Evolutionary conservation across 1,140 invertebrate genomes (phyloP).

Genomic region (Periplaneta americana): DNA sequence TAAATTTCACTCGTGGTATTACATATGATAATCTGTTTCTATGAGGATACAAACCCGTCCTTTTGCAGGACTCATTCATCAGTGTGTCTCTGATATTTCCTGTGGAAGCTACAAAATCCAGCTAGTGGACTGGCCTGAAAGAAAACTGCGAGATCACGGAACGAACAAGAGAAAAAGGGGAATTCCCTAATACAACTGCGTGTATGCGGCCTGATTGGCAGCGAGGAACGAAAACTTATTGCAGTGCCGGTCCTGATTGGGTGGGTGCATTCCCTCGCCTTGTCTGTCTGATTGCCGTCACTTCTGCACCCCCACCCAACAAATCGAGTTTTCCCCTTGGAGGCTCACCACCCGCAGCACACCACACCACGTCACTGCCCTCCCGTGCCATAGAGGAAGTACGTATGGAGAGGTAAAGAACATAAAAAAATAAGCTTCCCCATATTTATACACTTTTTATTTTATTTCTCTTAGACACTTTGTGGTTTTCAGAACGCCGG

Average conservation of each 20-base stretch:
- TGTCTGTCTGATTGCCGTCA: constrained; percentile 11
- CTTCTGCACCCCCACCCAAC: constrained; percentile 3
- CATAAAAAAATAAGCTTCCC: not conserved
- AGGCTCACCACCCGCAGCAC: constrained; percentile 1
- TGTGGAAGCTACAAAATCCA: not conserved
- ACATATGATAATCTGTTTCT: no score
- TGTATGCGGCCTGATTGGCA: not conserved
- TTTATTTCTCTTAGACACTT: not conserved
- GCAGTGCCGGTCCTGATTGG: constrained; percentile 9
- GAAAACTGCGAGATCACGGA: not conserved
- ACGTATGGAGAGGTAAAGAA: not conserved
- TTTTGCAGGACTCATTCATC: no score
- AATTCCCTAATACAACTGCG: constrained; percentile 11
- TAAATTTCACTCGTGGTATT: no score
- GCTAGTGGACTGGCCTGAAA: not conserved
- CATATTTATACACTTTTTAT: not conserved
- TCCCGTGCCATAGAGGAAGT: not conserved
- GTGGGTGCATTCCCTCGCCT: not conserved
- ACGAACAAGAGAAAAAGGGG: not conserved
- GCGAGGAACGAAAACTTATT: not conserved
- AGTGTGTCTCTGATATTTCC: not conserved
- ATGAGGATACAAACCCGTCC: no score
- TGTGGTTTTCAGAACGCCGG: no score
- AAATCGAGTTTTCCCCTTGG: constrained; percentile 12
- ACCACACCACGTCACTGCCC: not conserved